Percentiles rank a stretch among this genome's conserved stretches.
phyloP scores from a whole-genome alignment of 2,888 invertebrate genomes.

The Caenorhabditis drosophilae region DNA sequence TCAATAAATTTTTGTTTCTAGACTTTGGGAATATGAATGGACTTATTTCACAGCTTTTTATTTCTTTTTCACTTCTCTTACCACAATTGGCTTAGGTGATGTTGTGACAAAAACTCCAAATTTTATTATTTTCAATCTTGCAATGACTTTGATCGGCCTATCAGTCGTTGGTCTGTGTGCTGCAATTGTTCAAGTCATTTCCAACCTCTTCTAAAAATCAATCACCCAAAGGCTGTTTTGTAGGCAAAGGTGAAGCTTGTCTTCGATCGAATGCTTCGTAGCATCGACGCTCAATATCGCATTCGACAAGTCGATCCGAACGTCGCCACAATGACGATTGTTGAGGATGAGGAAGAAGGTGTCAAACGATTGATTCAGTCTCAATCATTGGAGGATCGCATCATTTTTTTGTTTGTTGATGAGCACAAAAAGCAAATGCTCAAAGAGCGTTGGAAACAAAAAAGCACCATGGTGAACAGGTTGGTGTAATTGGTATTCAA shows the following conservation, averaged over 20 bases:
- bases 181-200: conserved; percentile 49
- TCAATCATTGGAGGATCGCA: conserved; percentile 50
- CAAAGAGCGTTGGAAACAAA: conserved; percentile 51
- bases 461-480: conserved; percentile 54
- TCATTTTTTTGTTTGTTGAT: conserved; percentile 54
- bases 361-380: conserved; percentile 51
- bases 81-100: conserved; percentile 57
- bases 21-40: conserved; percentile 61
- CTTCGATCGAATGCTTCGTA: conserved; percentile 52
- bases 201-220: background rate
- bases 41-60: conserved; percentile 59
- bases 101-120: conserved; percentile 59
- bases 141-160: conserved; percentile 51
- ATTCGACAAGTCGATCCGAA: conserved; percentile 54
- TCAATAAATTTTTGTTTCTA: too few relatives aligned
- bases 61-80: conserved; percentile 59
- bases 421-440: conserved; percentile 54
- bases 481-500: conserved; percentile 1
- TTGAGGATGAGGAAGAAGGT: conserved; percentile 56
- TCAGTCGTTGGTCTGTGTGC: conserved; percentile 56
- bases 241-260: conserved; percentile 55
- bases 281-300: conserved; percentile 55
- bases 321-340: conserved; percentile 56
- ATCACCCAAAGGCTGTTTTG: conserved; percentile 1
- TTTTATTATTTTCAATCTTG: conserved; percentile 57